A percentile compares a stretch with the other conserved stretches of the same genome.
These are phyloP conservation scores for Ceratosolen solmsi DNA, from an alignment of 1,140 invertebrate species.

Conservation along the genomic window DNA sequence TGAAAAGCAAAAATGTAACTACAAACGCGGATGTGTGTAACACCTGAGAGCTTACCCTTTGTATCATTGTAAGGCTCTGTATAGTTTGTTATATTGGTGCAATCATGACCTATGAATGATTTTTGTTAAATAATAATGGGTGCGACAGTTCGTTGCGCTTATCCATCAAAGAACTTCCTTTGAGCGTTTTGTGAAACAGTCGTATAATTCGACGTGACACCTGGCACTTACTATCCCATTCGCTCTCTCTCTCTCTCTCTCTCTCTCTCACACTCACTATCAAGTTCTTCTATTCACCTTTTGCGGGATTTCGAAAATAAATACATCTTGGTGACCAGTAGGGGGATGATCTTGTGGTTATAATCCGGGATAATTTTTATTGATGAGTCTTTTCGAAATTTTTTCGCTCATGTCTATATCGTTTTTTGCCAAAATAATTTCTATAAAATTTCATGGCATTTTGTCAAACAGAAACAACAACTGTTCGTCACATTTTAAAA, in stretches of 20 bases:
- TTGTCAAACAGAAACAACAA: neutral
- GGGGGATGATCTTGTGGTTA: conserved; percentile 12
- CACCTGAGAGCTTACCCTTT: conserved; percentile 59
- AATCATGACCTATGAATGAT: neutral
- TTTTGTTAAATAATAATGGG: conserved; percentile 26
- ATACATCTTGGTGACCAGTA: conserved; percentile 26
- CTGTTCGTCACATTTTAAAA: neutral
- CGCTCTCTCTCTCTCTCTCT: conserved; percentile 4
- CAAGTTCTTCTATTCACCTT: neutral
- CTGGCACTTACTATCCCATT: conserved; percentile 52
- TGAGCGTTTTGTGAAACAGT: conserved; percentile 37
- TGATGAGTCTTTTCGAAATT: conserved; percentile 42
- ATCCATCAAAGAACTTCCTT: conserved; percentile 56
- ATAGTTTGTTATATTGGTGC: conserved; percentile 56
- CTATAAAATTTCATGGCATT: no score
- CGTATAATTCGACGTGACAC: conserved; percentile 58
- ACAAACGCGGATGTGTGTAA: conserved; percentile 59
- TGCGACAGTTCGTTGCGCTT: neutral
- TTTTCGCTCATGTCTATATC: no score
- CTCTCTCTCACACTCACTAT: neutral
- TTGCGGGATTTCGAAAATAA: conserved; percentile 50
- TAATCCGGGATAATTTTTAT: conserved; percentile 59
- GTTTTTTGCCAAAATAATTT: neutral
- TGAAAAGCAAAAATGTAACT: conserved; percentile 51
- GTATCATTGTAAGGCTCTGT: conserved; percentile 47